Evolutionary conservation across 2,113 vertebrate species (phyloP).

Genomic region (Scomber japonicus): DNA sequence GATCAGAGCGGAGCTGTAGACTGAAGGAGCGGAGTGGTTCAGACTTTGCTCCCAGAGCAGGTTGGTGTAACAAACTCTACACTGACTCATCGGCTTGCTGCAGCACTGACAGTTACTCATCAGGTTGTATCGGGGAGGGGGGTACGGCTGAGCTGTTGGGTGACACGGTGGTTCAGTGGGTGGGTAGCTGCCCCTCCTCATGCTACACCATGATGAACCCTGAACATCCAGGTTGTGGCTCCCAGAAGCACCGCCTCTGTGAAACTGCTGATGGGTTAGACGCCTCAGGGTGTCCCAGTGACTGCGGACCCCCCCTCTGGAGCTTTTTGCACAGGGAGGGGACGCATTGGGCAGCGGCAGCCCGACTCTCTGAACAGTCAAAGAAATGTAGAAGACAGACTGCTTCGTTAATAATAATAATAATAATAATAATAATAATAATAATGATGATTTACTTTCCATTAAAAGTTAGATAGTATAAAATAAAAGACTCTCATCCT

Average conservation of each 20-base stretch:
- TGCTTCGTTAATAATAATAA: too few relatives aligned
- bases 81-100: slow-evolving; percentile 17
- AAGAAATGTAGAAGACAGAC: too few relatives aligned
- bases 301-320: slow-evolving; percentile 23
- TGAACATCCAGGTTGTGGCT: neutral
- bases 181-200: slow-evolving; percentile 42
- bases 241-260: neutral
- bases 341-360: slow-evolving; percentile 22
- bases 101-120: slow-evolving; percentile 14
- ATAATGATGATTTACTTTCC: too few relatives aligned
- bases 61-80: slow-evolving; percentile 53
- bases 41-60: slow-evolving; percentile 65
- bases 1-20: slow-evolving; percentile 72
- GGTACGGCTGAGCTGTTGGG: neutral
- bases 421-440: too few relatives aligned
- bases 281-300: slow-evolving; percentile 69
- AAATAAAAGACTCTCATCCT: too few relatives aligned
- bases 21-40: slow-evolving; percentile 62
- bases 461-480: too few relatives aligned
- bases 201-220: neutral
- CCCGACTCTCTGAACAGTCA: slow-evolving; percentile 37
- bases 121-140: slow-evolving; percentile 16
- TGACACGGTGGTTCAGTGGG: neutral
- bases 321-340: slow-evolving; percentile 42
- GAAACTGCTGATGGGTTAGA: slow-evolving; percentile 54